Base-by-base conservation (phyloP, 1,140 invertebrate genomes). In the Eumeta japonica region DNA sequence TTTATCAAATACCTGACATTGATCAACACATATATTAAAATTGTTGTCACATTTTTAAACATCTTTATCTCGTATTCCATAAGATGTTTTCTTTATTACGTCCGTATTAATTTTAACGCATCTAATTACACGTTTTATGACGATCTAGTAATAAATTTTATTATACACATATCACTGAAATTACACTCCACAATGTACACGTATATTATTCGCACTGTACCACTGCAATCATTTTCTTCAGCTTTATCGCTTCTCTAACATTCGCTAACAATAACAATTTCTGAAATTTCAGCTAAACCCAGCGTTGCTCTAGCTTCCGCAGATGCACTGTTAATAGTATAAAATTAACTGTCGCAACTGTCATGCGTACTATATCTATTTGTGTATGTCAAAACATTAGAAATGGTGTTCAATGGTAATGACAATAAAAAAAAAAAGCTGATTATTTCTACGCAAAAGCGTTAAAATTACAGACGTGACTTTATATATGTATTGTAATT, bases 41-140 rank as follows among this genome's bases (percentile, higher is more conserved):
- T 46, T 43, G 47, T 43, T 29, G 43, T 47, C 46, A 28, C 43
- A 18, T 45, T 34, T 44, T 42, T 9, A 29, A 34, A 24, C 31
- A 54, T 38, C 37, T 52, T 68, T 73, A n/a, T n/a, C n/a, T n/a
- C n/a, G n/a, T n/a, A n/a, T n/a, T n/a, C n/a, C n/a, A n/a, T 73
- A 73, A 73, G 68, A 73, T 73, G 68, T 73, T 73, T 73, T 73
- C 68, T 72, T 51, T 50, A 45, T 51, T 19, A 42, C 38, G 15
- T 44, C 38, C 27, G 41, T 29, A 16, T 41, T 16, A 34, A 37
- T 14, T 30, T 28, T 40, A 42, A 42, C 29, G 37, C 11, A 40
- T 28, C 41, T 24, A 29, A 11, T 36, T 15, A 32, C 24, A 45
- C 32, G n/a, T n/a, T n/a, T n/a, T n/a, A n/a, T n/a, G n/a, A n/a